Conservation (phyloP, 2,797 vertebrate genomes). For the Sebastes goodei region DNA sequence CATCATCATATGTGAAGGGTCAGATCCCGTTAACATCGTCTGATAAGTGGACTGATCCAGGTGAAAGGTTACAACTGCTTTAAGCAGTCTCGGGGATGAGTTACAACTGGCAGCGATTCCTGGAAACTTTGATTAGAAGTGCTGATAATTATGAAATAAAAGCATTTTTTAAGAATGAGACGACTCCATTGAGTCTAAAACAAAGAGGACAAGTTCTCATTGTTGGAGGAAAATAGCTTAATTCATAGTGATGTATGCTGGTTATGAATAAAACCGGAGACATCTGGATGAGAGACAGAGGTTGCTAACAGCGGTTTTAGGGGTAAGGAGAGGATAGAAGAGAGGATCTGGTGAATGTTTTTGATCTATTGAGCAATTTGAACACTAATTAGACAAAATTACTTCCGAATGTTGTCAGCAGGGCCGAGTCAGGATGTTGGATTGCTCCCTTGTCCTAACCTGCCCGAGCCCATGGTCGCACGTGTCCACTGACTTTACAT, state of each 20-base stretch:
- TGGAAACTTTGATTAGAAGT: constrained; percentile 13
- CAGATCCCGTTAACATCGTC: background rate
- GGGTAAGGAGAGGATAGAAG: background rate
- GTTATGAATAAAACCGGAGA: constrained; percentile 44
- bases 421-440: constrained; percentile 39
- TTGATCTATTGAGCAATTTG: constrained; percentile 69
- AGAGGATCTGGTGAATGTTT: constrained; percentile 37
- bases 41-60: constrained; percentile 27
- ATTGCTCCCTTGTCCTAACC: constrained; percentile 40
- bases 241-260: constrained; percentile 5
- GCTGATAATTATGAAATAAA: constrained; percentile 15
- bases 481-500: constrained; percentile 41
- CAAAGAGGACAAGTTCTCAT: background rate
- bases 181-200: constrained; percentile 1
- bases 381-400: constrained; percentile 77
- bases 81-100: background rate
- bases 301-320: constrained; percentile 25
- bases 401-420: constrained; percentile 74
- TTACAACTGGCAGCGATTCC: background rate
- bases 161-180: background rate
- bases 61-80: constrained; percentile 59
- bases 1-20: constrained; percentile 16
- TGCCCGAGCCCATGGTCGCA: constrained; percentile 25
- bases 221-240: background rate
- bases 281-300: constrained; percentile 27